A percentile compares a stretch with the other conserved stretches of the same genome.
These are phyloP conservation scores for Drosophila neotestacea DNA, from an alignment of 2,888 invertebrate genomes.

Conservation along the genomic window DNA sequence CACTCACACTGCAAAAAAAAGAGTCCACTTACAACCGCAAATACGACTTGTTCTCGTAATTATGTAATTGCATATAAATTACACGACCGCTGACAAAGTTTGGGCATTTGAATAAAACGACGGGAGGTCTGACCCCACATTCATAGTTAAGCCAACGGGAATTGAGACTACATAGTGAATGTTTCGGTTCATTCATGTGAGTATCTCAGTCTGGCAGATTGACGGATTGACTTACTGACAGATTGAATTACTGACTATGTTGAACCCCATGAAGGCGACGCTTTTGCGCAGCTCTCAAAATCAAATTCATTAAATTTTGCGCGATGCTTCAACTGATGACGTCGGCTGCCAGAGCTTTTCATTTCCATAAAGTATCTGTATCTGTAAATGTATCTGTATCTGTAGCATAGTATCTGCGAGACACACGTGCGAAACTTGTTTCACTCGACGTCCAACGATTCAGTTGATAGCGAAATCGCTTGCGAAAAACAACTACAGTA, in stretches of 20 bases:
- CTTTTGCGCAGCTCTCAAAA: conserved; percentile 71
- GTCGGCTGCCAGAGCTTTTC: conserved; percentile 35
- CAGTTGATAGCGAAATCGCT: conserved; percentile 31
- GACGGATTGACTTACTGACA: not conserved
- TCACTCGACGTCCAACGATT: conserved; percentile 5
- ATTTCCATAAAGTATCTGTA: conserved; percentile 13
- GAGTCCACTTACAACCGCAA: not conserved
- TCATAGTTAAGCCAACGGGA: conserved; percentile 14
- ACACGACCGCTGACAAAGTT: conserved; percentile 64
- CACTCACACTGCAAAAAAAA: conserved; percentile 2
- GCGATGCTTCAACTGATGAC: conserved; percentile 46
- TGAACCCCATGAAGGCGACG: conserved; percentile 47
- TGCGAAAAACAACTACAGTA: conserved; percentile 3
- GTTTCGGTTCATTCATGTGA: conserved; percentile 1
- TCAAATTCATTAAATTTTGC: conserved; percentile 68
- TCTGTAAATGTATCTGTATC: conserved; percentile 16
- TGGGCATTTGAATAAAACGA: conserved; percentile 51
- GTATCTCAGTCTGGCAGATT: not conserved
- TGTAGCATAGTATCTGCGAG: conserved; percentile 8
- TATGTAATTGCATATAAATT: conserved; percentile 69
- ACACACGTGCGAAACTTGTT: conserved; percentile 32
- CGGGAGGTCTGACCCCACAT: conserved; percentile 51
- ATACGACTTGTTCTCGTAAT: conserved; percentile 44
- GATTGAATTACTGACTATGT: not conserved
- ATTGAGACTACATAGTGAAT: conserved; percentile 31